Base-by-base conservation (phyloP, 2,113 vertebrate species). In the Ifrita kowaldi region DNA sequence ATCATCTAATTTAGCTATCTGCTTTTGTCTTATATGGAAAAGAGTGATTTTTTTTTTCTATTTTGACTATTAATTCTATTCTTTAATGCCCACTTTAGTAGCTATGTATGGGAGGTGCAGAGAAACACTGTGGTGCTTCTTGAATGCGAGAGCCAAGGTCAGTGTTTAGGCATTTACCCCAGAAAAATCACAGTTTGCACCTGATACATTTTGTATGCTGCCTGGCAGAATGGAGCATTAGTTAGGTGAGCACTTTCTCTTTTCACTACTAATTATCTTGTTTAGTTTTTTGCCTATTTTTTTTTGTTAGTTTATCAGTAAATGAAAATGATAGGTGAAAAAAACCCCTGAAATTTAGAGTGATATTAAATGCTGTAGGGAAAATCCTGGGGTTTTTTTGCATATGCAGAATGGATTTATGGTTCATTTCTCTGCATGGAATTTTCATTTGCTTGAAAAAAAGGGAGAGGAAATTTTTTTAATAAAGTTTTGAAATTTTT, bases 1-100 rank as follows among this genome's bases (percentile, higher is more conserved):
- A 96, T 97, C 97, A 96, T 95, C 96, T 86, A 93, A 97, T 98
- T 97, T 97, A 96, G 97, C 93, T 98, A 93, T 97, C 90, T 93
- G n/a, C 89, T 98, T 98, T 98, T 90, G 98, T 98, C 91, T 97
- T 96, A 96, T 41, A 46, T 50, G 87, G 94, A 97, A 97, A 96
- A 95, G 95, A 85, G 84, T 78, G 85, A 85, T 37, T 94, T 89
- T 92, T 88, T 93, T 92, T 88, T 93, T 87, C 63, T 84, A 65
- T 96, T 96, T 90, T 93, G 95, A 95, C 77, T 96, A 77, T 89
- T 76, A 84, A 89, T 86, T 92, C 41, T 95, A 28, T 96, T 89
- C 95, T 96, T 95, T 89, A 95, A 74, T 74, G 26, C 79, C 89
- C 27, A 37, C 55, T 95, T 81, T 67, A 78, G 92, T 84, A 92